Percentiles rank a stretch among this genome's conserved stretches.
These are phyloP conservation scores for Drosophila kuntzei DNA, from an alignment of 2,888 invertebrate genomes.

Conservation along the genomic window DNA sequence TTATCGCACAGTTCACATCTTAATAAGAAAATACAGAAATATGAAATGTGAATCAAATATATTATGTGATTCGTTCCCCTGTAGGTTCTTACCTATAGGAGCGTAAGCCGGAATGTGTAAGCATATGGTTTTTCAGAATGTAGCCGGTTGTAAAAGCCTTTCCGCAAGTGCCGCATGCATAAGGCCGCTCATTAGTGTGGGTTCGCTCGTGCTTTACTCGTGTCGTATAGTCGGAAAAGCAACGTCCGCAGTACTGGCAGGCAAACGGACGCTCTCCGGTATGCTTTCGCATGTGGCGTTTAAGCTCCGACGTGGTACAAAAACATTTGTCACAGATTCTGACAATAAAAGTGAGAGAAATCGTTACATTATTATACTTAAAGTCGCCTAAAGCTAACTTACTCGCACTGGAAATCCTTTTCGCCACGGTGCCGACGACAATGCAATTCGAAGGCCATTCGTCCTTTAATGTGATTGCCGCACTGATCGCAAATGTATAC, in stretches of 20 bases:
- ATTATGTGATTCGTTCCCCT: no score
- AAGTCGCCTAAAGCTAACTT: constrained; percentile 13
- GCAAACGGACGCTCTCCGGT: constrained; percentile 75
- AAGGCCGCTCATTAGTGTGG: constrained; percentile 79
- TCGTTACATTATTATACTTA: not conserved
- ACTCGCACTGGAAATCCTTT: constrained; percentile 76
- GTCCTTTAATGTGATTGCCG: constrained; percentile 72
- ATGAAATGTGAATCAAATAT: no score
- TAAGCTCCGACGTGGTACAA: constrained; percentile 73
- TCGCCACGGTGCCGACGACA: constrained; percentile 75
- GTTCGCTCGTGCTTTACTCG: constrained; percentile 74
- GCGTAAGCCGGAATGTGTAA: constrained; percentile 74
- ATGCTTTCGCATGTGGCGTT: constrained; percentile 75
- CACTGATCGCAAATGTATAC: constrained; percentile 73
- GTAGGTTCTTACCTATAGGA: constrained; percentile 61
- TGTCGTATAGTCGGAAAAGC: constrained; percentile 72
- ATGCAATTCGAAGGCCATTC: constrained; percentile 73
- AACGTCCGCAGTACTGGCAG: constrained; percentile 73
- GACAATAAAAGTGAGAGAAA: not conserved
- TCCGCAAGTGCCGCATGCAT: constrained; percentile 71
- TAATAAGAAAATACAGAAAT: not conserved
- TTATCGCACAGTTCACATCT: constrained; percentile 75
- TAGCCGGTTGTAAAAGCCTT: constrained; percentile 78
- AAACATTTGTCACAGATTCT: constrained; percentile 73
- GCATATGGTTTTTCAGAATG: constrained; percentile 72